Evolutionary conservation across 2,888 invertebrate species (phyloP).

Genomic region (Pristionchus arcanus): DNA sequence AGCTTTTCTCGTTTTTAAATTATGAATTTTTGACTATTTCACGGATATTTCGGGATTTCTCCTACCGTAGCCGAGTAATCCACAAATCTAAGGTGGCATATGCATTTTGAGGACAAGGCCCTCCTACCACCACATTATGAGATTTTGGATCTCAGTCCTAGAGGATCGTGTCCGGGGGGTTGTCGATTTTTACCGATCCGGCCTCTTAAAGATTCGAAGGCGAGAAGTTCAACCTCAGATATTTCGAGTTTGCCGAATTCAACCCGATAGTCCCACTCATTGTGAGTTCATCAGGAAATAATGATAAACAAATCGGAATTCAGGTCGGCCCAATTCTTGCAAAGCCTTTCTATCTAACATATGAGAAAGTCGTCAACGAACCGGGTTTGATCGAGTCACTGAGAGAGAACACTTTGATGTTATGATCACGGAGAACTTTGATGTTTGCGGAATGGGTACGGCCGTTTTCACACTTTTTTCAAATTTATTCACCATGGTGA

Average conservation of each 20-base stretch:
- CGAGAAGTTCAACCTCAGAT: constrained; percentile 38
- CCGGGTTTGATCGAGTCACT: not conserved
- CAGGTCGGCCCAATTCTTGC: constrained; percentile 3
- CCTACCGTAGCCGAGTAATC: too few relatives aligned
- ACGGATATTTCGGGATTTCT: too few relatives aligned
- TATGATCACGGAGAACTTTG: constrained; percentile 26
- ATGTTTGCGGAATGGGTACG: constrained; percentile 20
- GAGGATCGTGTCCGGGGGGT: too few relatives aligned
- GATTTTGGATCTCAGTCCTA: too few relatives aligned
- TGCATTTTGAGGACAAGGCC: too few relatives aligned
- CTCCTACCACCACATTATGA: too few relatives aligned
- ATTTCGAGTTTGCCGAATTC: constrained; percentile 26
- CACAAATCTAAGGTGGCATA: too few relatives aligned
- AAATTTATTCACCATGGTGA: not conserved
- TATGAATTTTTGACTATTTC: too few relatives aligned
- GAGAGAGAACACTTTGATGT: constrained; percentile 8
- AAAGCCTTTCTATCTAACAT: not conserved
- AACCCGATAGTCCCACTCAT: not conserved
- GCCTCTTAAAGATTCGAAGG: constrained; percentile 45
- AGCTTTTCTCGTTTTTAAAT: too few relatives aligned
- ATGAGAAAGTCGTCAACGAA: constrained; percentile 13
- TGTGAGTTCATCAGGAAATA: not conserved
- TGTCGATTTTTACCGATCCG: too few relatives aligned
- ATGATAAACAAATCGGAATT: not conserved
- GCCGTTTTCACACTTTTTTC: not conserved